Conservation (phyloP, 2,113 vertebrate species). For the Dromiciops gliroides region DNA sequence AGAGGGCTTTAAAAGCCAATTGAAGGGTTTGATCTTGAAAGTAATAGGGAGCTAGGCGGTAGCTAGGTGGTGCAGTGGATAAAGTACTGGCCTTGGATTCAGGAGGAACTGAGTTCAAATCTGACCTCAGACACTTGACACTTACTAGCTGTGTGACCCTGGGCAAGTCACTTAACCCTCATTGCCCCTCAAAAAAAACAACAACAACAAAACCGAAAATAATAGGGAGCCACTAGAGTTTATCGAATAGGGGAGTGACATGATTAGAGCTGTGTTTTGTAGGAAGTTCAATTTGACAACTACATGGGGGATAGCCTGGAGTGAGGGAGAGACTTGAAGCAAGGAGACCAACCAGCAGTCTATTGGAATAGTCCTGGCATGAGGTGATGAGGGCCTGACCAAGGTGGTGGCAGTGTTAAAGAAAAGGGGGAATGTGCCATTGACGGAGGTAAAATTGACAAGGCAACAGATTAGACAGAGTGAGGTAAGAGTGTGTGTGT, state of each 20-base stretch:
- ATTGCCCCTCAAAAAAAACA: too few relatives aligned
- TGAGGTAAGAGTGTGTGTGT: too few relatives aligned
- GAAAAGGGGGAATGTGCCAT: neutral
- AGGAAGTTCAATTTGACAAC: neutral
- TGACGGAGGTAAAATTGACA: neutral
- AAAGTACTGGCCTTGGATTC: too few relatives aligned
- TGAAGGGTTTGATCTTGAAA: neutral
- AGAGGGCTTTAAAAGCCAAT: too few relatives aligned
- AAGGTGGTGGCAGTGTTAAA: neutral
- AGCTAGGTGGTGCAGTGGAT: too few relatives aligned
- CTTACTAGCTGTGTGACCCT: too few relatives aligned
- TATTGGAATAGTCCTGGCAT: constrained; percentile 1
- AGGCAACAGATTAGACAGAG: neutral
- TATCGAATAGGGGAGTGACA: neutral
- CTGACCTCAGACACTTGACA: too few relatives aligned
- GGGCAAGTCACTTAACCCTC: too few relatives aligned
- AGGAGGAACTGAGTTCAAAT: too few relatives aligned
- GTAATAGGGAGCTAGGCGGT: neutral
- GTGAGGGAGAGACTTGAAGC: neutral
- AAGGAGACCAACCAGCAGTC: neutral
- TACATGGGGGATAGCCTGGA: neutral
- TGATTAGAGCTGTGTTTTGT: neutral
- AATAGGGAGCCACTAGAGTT: neutral
- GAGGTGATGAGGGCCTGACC: neutral
- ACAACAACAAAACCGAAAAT: too few relatives aligned